phyloP scores from a whole-genome alignment of 2,113 vertebrate species.

The Machaerirhynchus nigripectus region DNA sequence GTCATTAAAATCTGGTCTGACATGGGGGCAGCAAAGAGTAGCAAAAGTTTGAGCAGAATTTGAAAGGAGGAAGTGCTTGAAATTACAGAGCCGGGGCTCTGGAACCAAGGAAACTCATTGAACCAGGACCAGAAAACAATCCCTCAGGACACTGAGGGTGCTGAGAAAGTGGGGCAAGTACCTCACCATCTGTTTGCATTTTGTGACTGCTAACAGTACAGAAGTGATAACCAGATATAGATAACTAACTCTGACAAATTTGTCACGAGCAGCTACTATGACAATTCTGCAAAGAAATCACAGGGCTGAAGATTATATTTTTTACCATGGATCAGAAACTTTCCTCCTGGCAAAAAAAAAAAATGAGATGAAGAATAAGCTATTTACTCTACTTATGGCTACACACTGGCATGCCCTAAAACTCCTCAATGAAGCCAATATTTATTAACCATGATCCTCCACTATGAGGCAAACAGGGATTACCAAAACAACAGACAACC shows the following conservation, averaged over 20 bases:
- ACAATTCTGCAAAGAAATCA: background rate
- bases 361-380: background rate
- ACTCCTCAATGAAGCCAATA: background rate
- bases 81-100: background rate
- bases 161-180: background rate
- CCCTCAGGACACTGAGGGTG: background rate
- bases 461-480: background rate
- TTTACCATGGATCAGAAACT: background rate
- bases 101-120: background rate
- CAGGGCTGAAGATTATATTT: background rate
- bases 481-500: background rate
- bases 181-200: background rate
- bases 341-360: background rate
- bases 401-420: background rate
- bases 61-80: background rate
- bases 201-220: background rate
- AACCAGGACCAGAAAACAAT: background rate
- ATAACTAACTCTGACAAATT: background rate
- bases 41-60: background rate
- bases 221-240: background rate
- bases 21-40: conserved; percentile 2
- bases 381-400: background rate
- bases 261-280: background rate
- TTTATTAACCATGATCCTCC: background rate
- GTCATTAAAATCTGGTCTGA: background rate